Evolutionary conservation across 2,888 invertebrate genomes (phyloP), one percentile per base, ranked within the genome.

Genomic region (Drosophila mimica): DNA sequence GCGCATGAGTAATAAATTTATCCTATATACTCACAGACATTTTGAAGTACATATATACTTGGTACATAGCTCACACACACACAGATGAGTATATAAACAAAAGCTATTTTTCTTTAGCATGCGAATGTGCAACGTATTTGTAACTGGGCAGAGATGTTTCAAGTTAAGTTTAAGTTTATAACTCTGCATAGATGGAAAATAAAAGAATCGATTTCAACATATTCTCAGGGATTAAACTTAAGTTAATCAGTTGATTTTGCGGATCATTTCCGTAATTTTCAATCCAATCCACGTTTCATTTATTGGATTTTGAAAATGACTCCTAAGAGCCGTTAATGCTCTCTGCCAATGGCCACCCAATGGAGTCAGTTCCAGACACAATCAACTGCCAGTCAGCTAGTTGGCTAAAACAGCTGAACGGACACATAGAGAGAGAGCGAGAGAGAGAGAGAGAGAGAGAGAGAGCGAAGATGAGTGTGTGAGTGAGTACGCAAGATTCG

Each of bases 1-100:
- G 85, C 88, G 88, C 86, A 89, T 86, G 88, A 89, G 88, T 89
- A 80, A 87, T 84, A 80, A 81, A 80, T 79, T 67, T 60, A 56
- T 52, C 58, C 67, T 46, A 76, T 74, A 59, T 67, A 64, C 60
- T 54, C 70, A 56, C 56, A 68, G 54, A 36, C 53, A 54, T 38
- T 63, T 13, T 15, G 11, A 33, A 31, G 49, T 33, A 36, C 28
- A 56, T 33, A 33, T 31, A 33, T 34, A 25, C 31, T 13, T 43
- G n/a, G 25, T 48, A 59, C 0, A 25, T 48, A n/a, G 7, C n/a
- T n/a, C n/a, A n/a, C n/a, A n/a, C 6, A 59, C n/a, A 25, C 31
- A 43, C 20, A 6, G 46, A 43, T 34, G 58, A n/a, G 38, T 49
- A 56, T 40, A 51, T 28, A 43, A 4, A 20, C 43, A 31, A 43